phyloP scores from a whole-genome alignment of 92 coral and sea anemone genomes.

The Zoanthus gigantus region DNA sequence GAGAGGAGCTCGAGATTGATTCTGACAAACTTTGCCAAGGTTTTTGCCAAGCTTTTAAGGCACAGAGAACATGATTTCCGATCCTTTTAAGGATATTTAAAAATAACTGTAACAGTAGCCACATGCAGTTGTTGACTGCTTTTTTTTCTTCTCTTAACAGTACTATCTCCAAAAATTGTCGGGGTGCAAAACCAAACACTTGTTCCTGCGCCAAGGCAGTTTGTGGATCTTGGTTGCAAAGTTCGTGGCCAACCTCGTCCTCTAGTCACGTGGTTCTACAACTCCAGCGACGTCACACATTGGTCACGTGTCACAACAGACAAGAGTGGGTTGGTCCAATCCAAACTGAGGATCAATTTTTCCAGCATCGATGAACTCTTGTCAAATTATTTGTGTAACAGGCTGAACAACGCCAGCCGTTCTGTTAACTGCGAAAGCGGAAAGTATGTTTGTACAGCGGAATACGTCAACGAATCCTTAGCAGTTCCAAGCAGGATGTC shows the following conservation, averaged over 20 bases:
- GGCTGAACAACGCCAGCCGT: neutral
- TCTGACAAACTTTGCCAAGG: too few relatives aligned
- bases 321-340: slow-evolving; percentile 31
- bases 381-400: slow-evolving; percentile 29
- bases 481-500: slow-evolving; percentile 15
- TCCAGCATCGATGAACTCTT: slow-evolving; percentile 26
- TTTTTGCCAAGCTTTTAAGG: too few relatives aligned
- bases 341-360: slow-evolving; percentile 55
- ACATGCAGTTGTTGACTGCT: too few relatives aligned
- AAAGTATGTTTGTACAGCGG: slow-evolving; percentile 35
- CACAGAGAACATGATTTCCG: too few relatives aligned
- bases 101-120: too few relatives aligned
- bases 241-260: slow-evolving; percentile 28
- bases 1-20: too few relatives aligned
- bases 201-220: neutral
- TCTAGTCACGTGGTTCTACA: slow-evolving; percentile 16
- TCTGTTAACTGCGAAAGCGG: slow-evolving; percentile 25
- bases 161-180: slow-evolving; percentile 7
- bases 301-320: neutral
- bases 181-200: slow-evolving; percentile 15
- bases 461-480: slow-evolving; percentile 5
- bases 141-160: neutral
- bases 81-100: too few relatives aligned
- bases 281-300: neutral
- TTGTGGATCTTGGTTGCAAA: slow-evolving; percentile 20